A percentile compares a stretch with the other conserved stretches of the same genome.
Conservation (phyloP, 1,140 invertebrate species). For the Eulimnadia texana region DNA sequence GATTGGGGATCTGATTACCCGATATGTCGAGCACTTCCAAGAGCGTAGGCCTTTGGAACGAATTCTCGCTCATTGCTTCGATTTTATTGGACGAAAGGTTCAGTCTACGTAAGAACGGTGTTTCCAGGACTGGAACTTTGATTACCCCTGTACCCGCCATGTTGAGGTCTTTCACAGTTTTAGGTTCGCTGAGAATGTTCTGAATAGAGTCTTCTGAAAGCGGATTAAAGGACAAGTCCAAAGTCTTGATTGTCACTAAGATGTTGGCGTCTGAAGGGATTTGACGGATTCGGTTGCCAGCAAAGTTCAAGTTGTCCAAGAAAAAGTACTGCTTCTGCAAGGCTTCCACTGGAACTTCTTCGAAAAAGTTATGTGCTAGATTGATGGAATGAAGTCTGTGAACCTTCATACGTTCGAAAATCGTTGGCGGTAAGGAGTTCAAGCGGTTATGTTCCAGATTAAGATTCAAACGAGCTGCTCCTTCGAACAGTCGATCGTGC, state of each 20-base stretch:
- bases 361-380: conserved; percentile 58
- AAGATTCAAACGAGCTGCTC: conserved; percentile 56
- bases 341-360: conserved; percentile 55
- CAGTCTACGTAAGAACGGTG: conserved; percentile 64
- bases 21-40: conserved; percentile 64
- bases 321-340: conserved; percentile 69
- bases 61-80: conserved; percentile 40
- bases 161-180: conserved; percentile 65
- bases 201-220: conserved; percentile 51
- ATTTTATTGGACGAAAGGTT: conserved; percentile 69
- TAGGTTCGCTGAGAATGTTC: conserved; percentile 69
- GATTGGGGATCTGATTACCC: conserved; percentile 47
- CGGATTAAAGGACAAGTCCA: conserved; percentile 76
- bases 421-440: conserved; percentile 56
- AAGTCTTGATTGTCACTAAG: conserved; percentile 68
- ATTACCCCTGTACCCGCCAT: conserved; percentile 60
- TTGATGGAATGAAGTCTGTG: conserved; percentile 68
- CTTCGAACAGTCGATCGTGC: conserved; percentile 65
- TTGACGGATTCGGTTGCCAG: conserved; percentile 56
- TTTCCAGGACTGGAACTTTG: conserved; percentile 54
- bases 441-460: conserved; percentile 60
- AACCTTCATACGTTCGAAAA: conserved; percentile 62
- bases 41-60: conserved; percentile 58
- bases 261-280: conserved; percentile 69
- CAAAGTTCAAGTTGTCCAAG: conserved; percentile 58